Evolutionary conservation across 1,140 invertebrate genomes (phyloP), one percentile per base, ranked within the genome.

Genomic region (Druon quercuslanigerum): DNA sequence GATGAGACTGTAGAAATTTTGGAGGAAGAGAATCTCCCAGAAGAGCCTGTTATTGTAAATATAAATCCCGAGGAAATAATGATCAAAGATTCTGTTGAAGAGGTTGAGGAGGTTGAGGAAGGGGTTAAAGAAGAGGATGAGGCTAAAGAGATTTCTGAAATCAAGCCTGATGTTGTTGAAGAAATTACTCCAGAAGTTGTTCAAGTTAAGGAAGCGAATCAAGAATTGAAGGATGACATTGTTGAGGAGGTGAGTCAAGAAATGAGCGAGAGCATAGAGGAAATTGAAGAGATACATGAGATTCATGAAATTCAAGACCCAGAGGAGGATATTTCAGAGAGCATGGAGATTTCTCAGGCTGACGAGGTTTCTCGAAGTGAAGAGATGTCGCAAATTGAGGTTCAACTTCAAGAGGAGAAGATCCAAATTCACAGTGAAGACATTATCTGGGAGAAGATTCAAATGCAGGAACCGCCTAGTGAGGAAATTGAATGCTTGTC

Each of bases 11-110:
- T 50, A 51, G 77, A 50, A 72, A 84, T 73, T 83, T 78, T 72
- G 73, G 73, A 81, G 3, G 79, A 86, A 9, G 78, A 84, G 17
- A 85, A 85, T 74, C 79, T 79, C 33, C 66, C 84, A 66, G 78
- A 84, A 20, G 72, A 79, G n/a, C 74, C 83, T 40, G 71, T 80
- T 52, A 75, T 75, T 71, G 73, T 81, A 72, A 81, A 77, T 79
- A 76, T 79, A 70, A 75, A 54, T n/a, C 25, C 72, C 25, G 25
- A 51, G 19, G 74, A 76, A 54, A 76, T 71, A 54, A 76, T 71
- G 50, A 13, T 25, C 4, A 57, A 75, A 70, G 50, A 75, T 70
- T 66, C 46, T 46, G 16, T 33, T 9, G 60, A 74, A 71, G 40
- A 74, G 14, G 83, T 80, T 3, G 79, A 79, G 8, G 81, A 74